phyloP scores from a whole-genome alignment of 2,888 invertebrate species.

The Podabrus alpinus region DNA sequence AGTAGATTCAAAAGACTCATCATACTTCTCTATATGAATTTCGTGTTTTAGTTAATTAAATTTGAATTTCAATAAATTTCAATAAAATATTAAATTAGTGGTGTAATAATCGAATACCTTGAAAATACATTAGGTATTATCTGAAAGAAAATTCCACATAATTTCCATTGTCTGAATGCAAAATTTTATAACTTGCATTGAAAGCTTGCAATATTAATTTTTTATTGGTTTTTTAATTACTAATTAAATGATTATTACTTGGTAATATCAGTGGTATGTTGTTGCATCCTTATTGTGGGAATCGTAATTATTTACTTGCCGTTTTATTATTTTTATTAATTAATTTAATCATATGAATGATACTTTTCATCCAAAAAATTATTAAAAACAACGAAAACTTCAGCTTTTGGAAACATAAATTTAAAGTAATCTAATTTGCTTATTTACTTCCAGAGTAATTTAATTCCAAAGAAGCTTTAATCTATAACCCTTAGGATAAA shows the following conservation, averaged over 20 bases:
- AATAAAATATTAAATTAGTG: background rate
- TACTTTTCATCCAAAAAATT: no score
- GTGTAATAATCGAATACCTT: background rate
- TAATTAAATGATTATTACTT: background rate
- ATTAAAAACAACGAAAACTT: no score
- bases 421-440: no score
- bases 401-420: no score
- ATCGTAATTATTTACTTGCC: background rate
- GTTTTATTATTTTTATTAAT: background rate
- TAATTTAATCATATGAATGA: no score
- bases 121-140: background rate
- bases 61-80: background rate
- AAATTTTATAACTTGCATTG: background rate
- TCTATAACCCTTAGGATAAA: no score
- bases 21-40: background rate
- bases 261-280: no score
- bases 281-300: background rate
- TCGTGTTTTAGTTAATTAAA: background rate
- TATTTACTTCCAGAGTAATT: no score
- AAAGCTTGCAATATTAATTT: background rate
- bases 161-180: background rate
- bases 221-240: background rate
- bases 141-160: background rate
- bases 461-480: no score
- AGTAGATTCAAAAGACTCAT: background rate